Conservation (phyloP, 2,113 vertebrate genomes). For the Apeltes quadracus region DNA sequence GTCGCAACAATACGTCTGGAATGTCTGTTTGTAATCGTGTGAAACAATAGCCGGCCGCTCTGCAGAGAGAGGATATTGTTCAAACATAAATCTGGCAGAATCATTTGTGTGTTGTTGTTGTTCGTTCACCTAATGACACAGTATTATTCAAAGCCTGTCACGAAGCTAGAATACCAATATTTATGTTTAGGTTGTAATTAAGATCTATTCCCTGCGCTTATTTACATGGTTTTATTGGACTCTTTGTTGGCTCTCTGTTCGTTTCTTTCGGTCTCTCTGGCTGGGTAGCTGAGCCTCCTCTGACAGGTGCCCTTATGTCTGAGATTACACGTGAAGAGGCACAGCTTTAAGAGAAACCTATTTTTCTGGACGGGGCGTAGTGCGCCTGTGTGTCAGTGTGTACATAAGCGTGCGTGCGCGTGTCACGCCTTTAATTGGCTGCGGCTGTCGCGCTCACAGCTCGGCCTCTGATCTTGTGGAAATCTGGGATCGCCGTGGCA, state of each 20-base stretch:
- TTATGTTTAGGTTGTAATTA: constrained; percentile 44
- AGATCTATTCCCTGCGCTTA: constrained; percentile 26
- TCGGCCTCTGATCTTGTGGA: constrained; percentile 72
- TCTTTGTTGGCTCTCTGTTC: constrained; percentile 48
- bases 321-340: constrained; percentile 34
- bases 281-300: constrained; percentile 52
- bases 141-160: constrained; percentile 34
- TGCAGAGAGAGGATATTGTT: constrained; percentile 48
- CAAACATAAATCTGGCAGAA: constrained; percentile 37
- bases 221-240: constrained; percentile 40
- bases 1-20: constrained; percentile 47
- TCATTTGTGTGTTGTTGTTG: constrained; percentile 21
- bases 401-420: not conserved
- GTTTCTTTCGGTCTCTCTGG: constrained; percentile 17
- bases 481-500: constrained; percentile 75
- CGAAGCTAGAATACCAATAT: constrained; percentile 45
- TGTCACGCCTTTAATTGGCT: constrained; percentile 74
- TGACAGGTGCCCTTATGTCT: constrained; percentile 65
- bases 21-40: constrained; percentile 47
- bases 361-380: constrained; percentile 39
- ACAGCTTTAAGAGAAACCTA: constrained; percentile 40
- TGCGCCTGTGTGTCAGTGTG: constrained; percentile 27
- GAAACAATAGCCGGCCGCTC: constrained; percentile 52
- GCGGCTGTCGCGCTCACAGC: constrained; percentile 28
- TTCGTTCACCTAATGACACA: constrained; percentile 16